Evolutionary conservation across 2,888 invertebrate species (phyloP).

Genomic region (Coelopa pilipes): DNA sequence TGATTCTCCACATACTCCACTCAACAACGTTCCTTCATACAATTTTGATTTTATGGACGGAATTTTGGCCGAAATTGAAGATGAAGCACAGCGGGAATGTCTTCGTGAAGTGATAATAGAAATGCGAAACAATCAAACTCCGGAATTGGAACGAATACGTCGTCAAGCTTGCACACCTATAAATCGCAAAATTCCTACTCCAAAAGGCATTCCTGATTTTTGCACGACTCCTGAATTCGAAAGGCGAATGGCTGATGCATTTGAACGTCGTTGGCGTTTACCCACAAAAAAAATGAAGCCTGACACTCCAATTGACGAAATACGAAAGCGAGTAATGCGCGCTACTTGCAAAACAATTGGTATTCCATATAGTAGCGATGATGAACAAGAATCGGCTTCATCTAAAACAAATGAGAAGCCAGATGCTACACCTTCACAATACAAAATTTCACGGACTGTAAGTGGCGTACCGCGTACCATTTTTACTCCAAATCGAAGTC

Average conservation of each 20-base stretch:
- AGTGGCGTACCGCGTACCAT: conserved; percentile 42
- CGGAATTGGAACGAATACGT: conserved; percentile 61
- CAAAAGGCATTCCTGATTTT: conserved; percentile 61
- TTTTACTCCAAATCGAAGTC: conserved; percentile 36
- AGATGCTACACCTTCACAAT: conserved; percentile 35
- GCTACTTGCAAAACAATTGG: conserved; percentile 61
- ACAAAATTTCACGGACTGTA: conserved; percentile 28
- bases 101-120: conserved; percentile 60
- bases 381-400: conserved; percentile 39
- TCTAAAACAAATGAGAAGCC: conserved; percentile 26
- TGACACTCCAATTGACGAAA: conserved; percentile 60
- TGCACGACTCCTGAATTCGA: conserved; percentile 64
- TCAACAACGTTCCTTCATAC: conserved; percentile 48
- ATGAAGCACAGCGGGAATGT: conserved; percentile 59
- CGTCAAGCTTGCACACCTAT: conserved; percentile 62
- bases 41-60: conserved; percentile 56
- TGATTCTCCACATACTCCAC: conserved; percentile 63
- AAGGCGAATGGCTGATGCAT: conserved; percentile 63
- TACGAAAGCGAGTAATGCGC: conserved; percentile 58
- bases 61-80: conserved; percentile 57
- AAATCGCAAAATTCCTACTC: conserved; percentile 54
- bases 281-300: conserved; percentile 60
- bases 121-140: conserved; percentile 62
- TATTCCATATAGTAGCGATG: conserved; percentile 51
- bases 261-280: conserved; percentile 63